Percentiles rank a stretch among this genome's conserved stretches.
Conservation (phyloP, 2,113 vertebrate genomes). For the Merops nubicus region DNA sequence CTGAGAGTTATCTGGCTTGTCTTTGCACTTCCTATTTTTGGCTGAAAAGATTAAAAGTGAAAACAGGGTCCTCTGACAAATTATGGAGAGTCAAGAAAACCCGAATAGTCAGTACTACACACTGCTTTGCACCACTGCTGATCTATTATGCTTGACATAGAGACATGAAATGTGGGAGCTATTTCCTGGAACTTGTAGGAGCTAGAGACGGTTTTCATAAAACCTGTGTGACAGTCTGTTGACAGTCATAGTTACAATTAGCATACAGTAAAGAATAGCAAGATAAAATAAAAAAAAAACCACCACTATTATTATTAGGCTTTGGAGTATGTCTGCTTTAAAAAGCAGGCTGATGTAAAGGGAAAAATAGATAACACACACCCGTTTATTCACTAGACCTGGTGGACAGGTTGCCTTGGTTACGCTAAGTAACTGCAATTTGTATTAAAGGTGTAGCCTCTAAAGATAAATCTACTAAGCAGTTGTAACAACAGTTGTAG, state of each 20-base stretch:
- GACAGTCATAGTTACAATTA: background rate
- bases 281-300: fast-evolving
- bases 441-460: background rate
- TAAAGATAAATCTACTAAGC: background rate
- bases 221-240: background rate
- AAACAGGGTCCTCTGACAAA: background rate
- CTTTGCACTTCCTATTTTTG: background rate
- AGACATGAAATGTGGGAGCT: background rate
- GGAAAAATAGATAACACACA: no score
- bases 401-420: background rate
- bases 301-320: background rate
- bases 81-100: background rate
- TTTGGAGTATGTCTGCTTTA: background rate
- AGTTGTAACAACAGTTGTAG: background rate
- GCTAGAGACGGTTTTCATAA: background rate
- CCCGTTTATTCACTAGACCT: background rate
- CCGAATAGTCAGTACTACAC: background rate
- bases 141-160: background rate
- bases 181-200: background rate
- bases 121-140: background rate
- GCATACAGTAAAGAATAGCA: background rate
- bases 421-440: background rate
- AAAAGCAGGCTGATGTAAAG: background rate
- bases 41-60: background rate
- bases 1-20: background rate